Conservation (phyloP, 2,797 vertebrate species). For the Parotocinclus haroldoi region DNA sequence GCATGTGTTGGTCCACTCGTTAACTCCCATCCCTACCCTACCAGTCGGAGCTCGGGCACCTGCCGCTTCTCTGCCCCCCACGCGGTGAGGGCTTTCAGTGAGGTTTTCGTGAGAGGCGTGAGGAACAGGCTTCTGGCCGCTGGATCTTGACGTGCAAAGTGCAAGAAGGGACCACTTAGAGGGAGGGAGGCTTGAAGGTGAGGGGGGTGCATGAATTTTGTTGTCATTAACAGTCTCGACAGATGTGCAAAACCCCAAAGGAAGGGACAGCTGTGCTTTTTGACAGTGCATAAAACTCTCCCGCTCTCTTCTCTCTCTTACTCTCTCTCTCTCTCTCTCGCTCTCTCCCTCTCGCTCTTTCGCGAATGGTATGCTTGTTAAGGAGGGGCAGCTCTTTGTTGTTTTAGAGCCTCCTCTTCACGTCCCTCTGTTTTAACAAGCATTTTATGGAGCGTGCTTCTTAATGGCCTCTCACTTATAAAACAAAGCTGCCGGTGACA, state of each 20-base stretch:
- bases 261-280: conserved; percentile 46
- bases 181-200: not conserved
- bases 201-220: conserved; percentile 34
- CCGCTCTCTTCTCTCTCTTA: conserved; percentile 49
- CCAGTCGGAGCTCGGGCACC: not conserved
- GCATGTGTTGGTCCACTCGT: conserved; percentile 35
- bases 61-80: conserved; percentile 4
- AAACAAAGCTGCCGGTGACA: conserved; percentile 48
- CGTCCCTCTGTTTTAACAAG: conserved; percentile 50
- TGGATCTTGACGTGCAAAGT: conserved; percentile 67
- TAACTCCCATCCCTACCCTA: conserved; percentile 10
- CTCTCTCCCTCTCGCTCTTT: conserved; percentile 49
- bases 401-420: conserved; percentile 47
- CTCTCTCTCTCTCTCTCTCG: conserved; percentile 83
- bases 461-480: conserved; percentile 52
- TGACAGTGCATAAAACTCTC: conserved; percentile 47
- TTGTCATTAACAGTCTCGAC: conserved; percentile 46
- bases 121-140: conserved; percentile 62
- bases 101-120: conserved; percentile 6
- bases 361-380: conserved; percentile 29
- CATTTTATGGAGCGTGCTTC: conserved; percentile 46
- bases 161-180: not conserved
- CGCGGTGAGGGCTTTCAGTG: conserved; percentile 17
- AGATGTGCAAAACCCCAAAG: conserved; percentile 45
- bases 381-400: conserved; percentile 38